Conservation (phyloP, 1,140 invertebrate genomes). For the Steinernema feltiae region DNA sequence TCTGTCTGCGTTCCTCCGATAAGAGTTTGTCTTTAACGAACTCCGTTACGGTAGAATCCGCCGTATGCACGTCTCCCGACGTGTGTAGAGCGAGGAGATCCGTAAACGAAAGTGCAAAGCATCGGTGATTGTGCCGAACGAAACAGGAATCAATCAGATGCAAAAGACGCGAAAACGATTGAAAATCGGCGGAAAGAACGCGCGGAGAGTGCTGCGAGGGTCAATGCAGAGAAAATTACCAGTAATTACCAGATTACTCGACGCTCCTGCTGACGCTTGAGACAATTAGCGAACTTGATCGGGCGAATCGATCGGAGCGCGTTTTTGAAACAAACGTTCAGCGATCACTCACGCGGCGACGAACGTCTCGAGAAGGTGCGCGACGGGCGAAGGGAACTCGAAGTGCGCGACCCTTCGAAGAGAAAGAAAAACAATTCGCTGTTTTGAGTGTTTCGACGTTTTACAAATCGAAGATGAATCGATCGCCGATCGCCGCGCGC, state of each 20-base stretch:
- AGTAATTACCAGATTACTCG: background rate
- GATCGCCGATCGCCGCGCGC: background rate
- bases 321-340: background rate
- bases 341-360: background rate
- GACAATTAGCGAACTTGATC: background rate
- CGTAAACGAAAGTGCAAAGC: background rate
- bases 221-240: background rate
- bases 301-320: background rate
- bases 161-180: background rate
- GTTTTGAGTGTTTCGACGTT: background rate
- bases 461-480: background rate
- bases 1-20: too few species aligned
- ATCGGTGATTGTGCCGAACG: background rate
- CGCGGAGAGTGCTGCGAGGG: background rate
- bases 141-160: background rate
- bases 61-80: too few species aligned
- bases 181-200: background rate
- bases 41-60: too few species aligned
- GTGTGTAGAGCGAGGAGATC: too few species aligned
- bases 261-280: background rate
- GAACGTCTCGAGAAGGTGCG: background rate
- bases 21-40: too few species aligned
- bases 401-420: background rate
- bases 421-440: background rate
- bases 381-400: background rate